Conservation (phyloP, 2,113 vertebrate species). For the Cololabis saira region DNA sequence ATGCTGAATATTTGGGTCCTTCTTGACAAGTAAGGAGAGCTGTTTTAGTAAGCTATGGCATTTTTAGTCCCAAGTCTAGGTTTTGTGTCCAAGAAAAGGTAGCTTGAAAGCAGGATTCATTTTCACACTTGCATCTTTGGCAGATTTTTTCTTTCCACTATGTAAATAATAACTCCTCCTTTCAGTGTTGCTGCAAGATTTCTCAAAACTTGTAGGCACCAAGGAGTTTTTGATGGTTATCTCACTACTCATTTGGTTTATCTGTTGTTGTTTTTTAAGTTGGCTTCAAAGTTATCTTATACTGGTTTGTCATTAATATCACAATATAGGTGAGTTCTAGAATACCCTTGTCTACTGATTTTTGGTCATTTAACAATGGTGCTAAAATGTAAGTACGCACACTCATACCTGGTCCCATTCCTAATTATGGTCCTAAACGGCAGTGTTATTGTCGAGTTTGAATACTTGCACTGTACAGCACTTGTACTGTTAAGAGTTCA, state of each 20-base stretch:
- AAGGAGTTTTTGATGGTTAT: too few relatives aligned
- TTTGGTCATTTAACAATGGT: background rate
- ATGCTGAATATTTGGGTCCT: background rate
- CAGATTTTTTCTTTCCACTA: too few relatives aligned
- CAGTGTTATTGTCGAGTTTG: background rate
- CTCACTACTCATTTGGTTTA: too few relatives aligned
- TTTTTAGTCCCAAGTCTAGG: background rate
- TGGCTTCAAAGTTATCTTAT: too few relatives aligned
- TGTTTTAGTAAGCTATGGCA: background rate
- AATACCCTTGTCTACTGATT: too few relatives aligned
- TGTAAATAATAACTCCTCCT: background rate
- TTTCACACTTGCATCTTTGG: constrained; percentile 3
- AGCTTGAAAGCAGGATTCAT: background rate
- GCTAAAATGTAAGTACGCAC: background rate
- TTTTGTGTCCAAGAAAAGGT: constrained; percentile 2
- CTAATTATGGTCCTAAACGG: too few relatives aligned
- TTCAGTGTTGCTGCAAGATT: background rate
- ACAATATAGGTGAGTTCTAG: background rate
- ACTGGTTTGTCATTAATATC: too few relatives aligned
- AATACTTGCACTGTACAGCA: background rate
- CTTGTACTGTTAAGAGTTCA: background rate
- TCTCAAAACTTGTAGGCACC: background rate
- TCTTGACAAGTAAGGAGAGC: background rate
- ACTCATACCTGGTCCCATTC: too few relatives aligned
- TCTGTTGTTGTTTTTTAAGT: too few relatives aligned